A percentile compares a stretch with the other conserved stretches of the same genome.
These are phyloP conservation scores for Sebastiscus tertius DNA, from an alignment of 2,797 vertebrate genomes.

Conservation along the genomic window DNA sequence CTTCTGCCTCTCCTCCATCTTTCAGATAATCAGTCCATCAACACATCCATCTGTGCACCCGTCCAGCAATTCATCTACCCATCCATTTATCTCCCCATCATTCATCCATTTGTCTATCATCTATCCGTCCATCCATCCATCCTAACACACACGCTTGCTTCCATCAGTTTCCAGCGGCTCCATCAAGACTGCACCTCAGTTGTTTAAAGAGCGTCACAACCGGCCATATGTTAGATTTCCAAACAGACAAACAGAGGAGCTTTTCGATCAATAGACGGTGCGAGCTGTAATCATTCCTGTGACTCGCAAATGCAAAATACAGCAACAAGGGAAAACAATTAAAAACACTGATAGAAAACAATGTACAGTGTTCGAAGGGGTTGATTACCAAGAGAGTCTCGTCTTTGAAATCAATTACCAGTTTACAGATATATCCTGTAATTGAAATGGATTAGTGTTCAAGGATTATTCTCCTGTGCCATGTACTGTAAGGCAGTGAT, in stretches of 20 bases:
- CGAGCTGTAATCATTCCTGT: constrained; percentile 40
- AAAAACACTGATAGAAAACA: constrained; percentile 53
- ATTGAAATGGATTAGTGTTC: constrained; percentile 78
- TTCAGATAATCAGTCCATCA: constrained; percentile 78
- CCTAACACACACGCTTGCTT: constrained; percentile 40
- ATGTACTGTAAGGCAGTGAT: constrained; percentile 6
- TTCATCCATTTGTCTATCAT: constrained; percentile 72
- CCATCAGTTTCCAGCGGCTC: constrained; percentile 51
- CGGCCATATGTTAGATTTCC: constrained; percentile 17
- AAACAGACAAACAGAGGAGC: constrained; percentile 23
- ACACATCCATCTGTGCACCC: constrained; percentile 72
- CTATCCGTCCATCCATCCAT: constrained; percentile 55
- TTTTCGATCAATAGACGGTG: constrained; percentile 37
- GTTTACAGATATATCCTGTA: constrained; percentile 64
- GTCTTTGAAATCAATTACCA: constrained; percentile 61
- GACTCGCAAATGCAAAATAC: constrained; percentile 37
- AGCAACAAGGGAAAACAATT: constrained; percentile 51
- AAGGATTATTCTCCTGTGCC: constrained; percentile 7
- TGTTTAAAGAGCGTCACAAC: constrained; percentile 43
- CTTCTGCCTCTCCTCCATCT: constrained; percentile 67
- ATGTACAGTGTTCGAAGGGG: constrained; percentile 17
- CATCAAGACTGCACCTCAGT: constrained; percentile 37
- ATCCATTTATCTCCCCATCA: constrained; percentile 71
- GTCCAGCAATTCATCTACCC: constrained; percentile 71
- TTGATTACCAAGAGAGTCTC: constrained; percentile 60